Base-by-base conservation (phyloP, 2,113 vertebrate genomes). In the Morone saxatilis region DNA sequence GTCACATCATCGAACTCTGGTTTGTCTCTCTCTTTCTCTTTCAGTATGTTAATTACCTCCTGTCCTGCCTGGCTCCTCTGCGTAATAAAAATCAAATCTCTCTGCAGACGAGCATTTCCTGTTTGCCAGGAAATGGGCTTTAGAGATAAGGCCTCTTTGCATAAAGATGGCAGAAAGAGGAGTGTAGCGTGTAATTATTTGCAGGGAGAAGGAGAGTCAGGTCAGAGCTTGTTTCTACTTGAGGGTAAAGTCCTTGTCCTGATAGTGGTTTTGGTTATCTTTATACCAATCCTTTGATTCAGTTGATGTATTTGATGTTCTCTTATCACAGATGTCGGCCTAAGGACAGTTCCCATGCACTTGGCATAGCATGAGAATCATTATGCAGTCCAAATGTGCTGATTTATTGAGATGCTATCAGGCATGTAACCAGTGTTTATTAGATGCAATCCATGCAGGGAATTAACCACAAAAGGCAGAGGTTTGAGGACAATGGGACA, bases 131-230 rank as follows among this genome's bases (percentile, higher is more conserved):
- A 93, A 94, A 90, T 76, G n/a, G 60, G 66, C 83, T 74, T 76
- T 20, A n/a, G 63, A 87, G 90, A 93, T 93, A 93, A 92, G 83
- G 51, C 6, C 22, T 57, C 88, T 94, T 92, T 93, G 90, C 88
- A 93, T 92, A 89, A 88, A 93, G 85, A 92, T 89, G 88, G 80
- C 63, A 65, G 50, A 78, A 61, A 51, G 76, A 88, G 16, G 70
- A 86, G 59, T 48, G 51, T 12, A 43, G 67, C 20, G 13, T 75
- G 69, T 90, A 89, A 91, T 89, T 74, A 80, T 84, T 86, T 83
- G 53, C 81, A 81, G 68, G 73, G 79, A 83, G 76, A 70, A 9
- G 66, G 43, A 54, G 60, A 72, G 45, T 69, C 81, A 12, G 70
- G 88, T 85, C 71, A 61, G 36, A 60, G 65, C 41, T 31, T 36